These are phyloP conservation scores for Pelusios castaneus DNA, from an alignment of 2,113 vertebrate species.

Conservation along the genomic window DNA sequence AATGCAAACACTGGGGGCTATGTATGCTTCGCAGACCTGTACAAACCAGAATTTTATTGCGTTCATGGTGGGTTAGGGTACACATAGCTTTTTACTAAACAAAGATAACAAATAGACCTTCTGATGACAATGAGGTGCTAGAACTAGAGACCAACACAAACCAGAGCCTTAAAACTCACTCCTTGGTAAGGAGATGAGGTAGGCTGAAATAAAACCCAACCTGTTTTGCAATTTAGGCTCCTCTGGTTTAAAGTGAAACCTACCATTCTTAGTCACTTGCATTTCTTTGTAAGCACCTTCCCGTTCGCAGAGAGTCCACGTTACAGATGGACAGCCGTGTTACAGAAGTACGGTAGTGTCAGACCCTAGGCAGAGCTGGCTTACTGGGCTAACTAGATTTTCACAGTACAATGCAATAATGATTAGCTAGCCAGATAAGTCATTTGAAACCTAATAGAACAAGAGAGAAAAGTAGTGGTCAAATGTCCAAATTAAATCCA, in stretches of 20 bases:
- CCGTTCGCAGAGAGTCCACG: background rate
- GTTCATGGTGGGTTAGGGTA: background rate
- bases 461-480: background rate
- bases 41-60: background rate
- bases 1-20: background rate
- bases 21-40: background rate
- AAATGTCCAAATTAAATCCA: conserved; percentile 11
- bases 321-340: background rate
- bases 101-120: background rate
- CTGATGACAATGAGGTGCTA: background rate
- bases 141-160: background rate
- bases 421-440: background rate
- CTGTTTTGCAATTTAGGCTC: background rate
- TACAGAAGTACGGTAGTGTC: background rate
- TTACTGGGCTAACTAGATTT: background rate
- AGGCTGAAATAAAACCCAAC: background rate
- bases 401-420: background rate
- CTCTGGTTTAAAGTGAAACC: background rate
- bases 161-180: background rate
- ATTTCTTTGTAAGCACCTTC: background rate
- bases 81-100: background rate
- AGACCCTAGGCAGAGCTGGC: background rate
- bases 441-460: background rate
- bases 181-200: background rate
- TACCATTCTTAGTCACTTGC: background rate